A percentile compares a stretch with the other conserved stretches of the same genome.
phyloP scores from a whole-genome alignment of 2,888 invertebrate species.

The Hermaeophaga mercurialis region DNA sequence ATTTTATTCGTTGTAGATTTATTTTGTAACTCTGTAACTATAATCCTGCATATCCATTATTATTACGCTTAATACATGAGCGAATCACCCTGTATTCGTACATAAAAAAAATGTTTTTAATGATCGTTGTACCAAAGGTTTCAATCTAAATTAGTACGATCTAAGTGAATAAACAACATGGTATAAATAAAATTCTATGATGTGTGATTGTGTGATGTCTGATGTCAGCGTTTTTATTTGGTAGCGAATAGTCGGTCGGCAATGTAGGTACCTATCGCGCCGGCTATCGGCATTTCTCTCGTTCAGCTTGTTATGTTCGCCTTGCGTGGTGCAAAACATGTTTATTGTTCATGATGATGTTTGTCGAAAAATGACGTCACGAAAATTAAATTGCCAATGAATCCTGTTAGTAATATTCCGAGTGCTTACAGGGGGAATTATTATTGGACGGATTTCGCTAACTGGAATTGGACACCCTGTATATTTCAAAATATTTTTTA shows the following conservation, averaged over 20 bases:
- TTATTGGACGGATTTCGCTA: no score
- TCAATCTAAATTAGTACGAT: no score
- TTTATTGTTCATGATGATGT: conserved; percentile 30
- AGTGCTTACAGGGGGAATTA: background rate
- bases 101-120: no score
- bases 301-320: conserved; percentile 21
- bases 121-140: no score
- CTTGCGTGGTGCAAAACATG: conserved; percentile 25
- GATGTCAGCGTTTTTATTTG: conserved; percentile 13
- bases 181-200: background rate
- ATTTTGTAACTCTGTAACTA: no score
- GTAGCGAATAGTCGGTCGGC: background rate
- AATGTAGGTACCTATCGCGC: conserved; percentile 9
- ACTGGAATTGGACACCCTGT: no score
- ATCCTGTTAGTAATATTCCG: background rate
- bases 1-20: no score
- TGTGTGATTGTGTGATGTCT: background rate
- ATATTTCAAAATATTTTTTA: no score
- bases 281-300: conserved; percentile 19
- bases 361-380: conserved; percentile 30
- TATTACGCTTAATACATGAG: no score
- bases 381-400: conserved; percentile 19
- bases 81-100: no score
- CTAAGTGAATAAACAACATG: background rate
- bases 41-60: no score